These are phyloP conservation scores for Rhadinocentrus ornatus DNA, from an alignment of 2,797 vertebrate species.

Conservation along the genomic window DNA sequence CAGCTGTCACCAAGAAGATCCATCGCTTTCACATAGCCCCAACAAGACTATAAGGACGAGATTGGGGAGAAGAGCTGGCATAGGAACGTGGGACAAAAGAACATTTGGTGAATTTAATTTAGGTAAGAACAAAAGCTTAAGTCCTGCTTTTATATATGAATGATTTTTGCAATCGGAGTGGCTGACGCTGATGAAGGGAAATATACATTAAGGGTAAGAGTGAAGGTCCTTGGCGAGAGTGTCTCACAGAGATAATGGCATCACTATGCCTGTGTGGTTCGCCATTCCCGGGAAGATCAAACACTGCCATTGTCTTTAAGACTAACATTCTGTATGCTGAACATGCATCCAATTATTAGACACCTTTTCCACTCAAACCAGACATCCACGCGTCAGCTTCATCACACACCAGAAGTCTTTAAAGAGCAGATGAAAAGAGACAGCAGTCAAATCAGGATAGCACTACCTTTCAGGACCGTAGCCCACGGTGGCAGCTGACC, in stretches of 20 bases:
- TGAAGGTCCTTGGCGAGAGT: slow-evolving; percentile 57
- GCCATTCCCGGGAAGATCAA: slow-evolving; percentile 79
- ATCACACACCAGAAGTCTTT: slow-evolving; percentile 31
- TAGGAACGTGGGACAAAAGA: slow-evolving; percentile 54
- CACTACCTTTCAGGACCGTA: slow-evolving; percentile 50
- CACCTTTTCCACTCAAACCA: slow-evolving; percentile 46
- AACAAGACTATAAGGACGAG: slow-evolving; percentile 37
- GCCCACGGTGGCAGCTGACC: slow-evolving; percentile 65
- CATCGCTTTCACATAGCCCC: slow-evolving; percentile 67
- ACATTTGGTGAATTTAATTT: slow-evolving; percentile 60
- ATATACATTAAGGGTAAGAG: slow-evolving; percentile 75
- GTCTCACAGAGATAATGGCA: slow-evolving; percentile 74
- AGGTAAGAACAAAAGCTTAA: slow-evolving; percentile 58
- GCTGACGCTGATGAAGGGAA: slow-evolving; percentile 75
- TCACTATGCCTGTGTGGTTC: slow-evolving; percentile 75
- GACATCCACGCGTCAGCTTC: slow-evolving; percentile 43
- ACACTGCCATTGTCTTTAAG: slow-evolving; percentile 81
- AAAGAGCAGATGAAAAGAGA: slow-evolving; percentile 51
- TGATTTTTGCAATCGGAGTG: slow-evolving; percentile 72
- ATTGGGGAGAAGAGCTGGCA: slow-evolving; percentile 7
- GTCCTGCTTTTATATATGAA: slow-evolving; percentile 72
- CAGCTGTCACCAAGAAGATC: slow-evolving; percentile 62
- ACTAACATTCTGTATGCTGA: slow-evolving; percentile 60
- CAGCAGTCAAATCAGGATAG: slow-evolving; percentile 53
- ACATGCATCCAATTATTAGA: slow-evolving; percentile 66